These are phyloP conservation scores for Geodia barretti DNA, from an alignment of 37 sponge, comb jelly and placozoan species.

Conservation along the genomic window DNA sequence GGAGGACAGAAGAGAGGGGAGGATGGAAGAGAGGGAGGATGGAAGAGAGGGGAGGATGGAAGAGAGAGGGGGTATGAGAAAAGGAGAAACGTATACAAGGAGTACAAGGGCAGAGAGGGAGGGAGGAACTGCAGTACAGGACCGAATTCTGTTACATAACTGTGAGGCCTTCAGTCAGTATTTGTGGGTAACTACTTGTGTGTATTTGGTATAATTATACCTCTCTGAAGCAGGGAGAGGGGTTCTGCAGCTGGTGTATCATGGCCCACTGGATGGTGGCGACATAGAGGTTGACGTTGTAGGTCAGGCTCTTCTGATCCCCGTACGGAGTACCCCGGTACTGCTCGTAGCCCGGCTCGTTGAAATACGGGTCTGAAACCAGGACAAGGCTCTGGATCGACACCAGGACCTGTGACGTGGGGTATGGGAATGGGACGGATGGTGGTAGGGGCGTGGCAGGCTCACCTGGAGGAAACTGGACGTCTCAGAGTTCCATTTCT, in stretches of 20 bases:
- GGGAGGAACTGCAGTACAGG: neutral
- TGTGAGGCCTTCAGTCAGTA: too few relatives aligned
- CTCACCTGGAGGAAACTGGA: constrained; percentile 86
- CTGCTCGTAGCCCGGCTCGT: constrained; percentile 97
- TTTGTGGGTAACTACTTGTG: too few relatives aligned
- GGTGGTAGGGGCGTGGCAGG: neutral
- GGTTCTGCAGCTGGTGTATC: constrained; percentile 80
- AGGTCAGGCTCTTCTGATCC: constrained; percentile 71
- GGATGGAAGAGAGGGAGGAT: too few relatives aligned
- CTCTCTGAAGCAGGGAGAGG: constrained; percentile 84
- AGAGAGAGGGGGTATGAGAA: too few relatives aligned
- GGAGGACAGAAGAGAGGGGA: too few relatives aligned
- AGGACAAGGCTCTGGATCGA: constrained; percentile 95
- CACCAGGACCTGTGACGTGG: constrained; percentile 73
- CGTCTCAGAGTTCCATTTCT: constrained; percentile 85
- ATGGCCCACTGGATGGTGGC: constrained; percentile 92
- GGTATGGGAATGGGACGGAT: neutral
- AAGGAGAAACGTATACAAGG: too few relatives aligned
- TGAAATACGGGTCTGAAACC: constrained; percentile 96
- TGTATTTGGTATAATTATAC: too few relatives aligned
- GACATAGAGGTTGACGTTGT: constrained; percentile 76
- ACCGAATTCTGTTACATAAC: too few relatives aligned
- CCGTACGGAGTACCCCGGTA: constrained; percentile 78
- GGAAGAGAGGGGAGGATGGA: too few relatives aligned
- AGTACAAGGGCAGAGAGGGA: neutral